Conservation (phyloP, 2,797 vertebrate genomes). For the Acanthurus leucopareius region DNA sequence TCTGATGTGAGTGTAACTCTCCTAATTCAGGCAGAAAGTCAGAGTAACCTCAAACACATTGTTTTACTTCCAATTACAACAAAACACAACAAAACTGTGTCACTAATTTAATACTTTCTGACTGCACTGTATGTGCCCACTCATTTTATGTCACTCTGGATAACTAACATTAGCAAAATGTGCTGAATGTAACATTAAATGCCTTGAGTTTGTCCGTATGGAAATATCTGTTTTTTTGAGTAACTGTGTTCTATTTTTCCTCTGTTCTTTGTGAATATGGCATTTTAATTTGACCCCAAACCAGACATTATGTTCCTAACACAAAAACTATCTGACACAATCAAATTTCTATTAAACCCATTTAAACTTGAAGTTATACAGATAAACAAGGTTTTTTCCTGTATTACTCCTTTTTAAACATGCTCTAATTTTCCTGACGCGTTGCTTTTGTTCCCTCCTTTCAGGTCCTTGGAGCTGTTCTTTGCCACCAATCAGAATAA, state of each 20-base stretch:
- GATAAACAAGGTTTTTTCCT: neutral
- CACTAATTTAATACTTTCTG: slow-evolving; percentile 13
- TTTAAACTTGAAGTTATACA: neutral
- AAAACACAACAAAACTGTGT: slow-evolving; percentile 7
- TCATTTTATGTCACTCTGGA: slow-evolving; percentile 31
- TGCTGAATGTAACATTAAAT: slow-evolving; percentile 10
- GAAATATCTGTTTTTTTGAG: neutral
- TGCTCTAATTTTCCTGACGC: slow-evolving; percentile 31
- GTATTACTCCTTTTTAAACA: neutral
- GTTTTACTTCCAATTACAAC: slow-evolving; percentile 12
- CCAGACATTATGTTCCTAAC: neutral
- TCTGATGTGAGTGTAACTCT: slow-evolving; percentile 10
- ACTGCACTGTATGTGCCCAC: slow-evolving; percentile 29
- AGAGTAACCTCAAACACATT: slow-evolving; percentile 4
- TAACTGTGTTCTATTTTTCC: neutral
- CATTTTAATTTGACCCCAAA: slow-evolving; percentile 27
- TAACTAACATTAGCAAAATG: slow-evolving; percentile 14
- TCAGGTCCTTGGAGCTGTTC: slow-evolving; percentile 96
- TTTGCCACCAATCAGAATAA: slow-evolving; percentile 95
- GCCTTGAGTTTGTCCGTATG: neutral
- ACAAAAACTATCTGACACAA: slow-evolving; percentile 3
- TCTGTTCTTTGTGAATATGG: neutral
- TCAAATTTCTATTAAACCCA: neutral
- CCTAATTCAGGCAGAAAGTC: slow-evolving; percentile 16
- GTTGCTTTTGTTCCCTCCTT: neutral